Percentiles rank a stretch among this genome's conserved stretches.
phyloP scores from a whole-genome alignment of 2,888 invertebrate species.

The Apocheima hispidaria region DNA sequence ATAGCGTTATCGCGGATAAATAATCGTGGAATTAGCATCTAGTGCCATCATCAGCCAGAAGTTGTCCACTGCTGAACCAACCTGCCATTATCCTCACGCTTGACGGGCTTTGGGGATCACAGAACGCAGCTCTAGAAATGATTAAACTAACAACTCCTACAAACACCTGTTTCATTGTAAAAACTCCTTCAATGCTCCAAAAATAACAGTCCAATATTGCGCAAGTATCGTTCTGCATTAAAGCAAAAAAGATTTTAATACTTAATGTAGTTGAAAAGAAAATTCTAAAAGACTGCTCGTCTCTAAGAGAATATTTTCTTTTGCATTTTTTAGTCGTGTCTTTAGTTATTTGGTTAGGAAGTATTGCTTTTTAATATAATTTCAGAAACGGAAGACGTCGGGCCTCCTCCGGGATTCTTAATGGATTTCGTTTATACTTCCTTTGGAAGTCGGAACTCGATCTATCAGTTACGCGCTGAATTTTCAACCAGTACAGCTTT shows the following conservation, averaged over 20 bases:
- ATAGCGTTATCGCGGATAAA: too few species aligned
- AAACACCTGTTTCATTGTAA: too few species aligned
- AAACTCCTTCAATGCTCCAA: too few species aligned
- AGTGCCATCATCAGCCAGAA: too few species aligned
- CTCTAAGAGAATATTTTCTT: conserved; percentile 56
- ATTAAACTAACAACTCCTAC: too few species aligned
- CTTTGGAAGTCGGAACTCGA: conserved; percentile 53
- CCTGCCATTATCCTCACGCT: too few species aligned
- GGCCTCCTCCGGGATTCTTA: conserved; percentile 71
- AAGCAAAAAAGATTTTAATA: not conserved
- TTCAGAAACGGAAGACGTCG: conserved; percentile 78
- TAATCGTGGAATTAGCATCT: too few species aligned
- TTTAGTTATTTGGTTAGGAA: conserved; percentile 70
- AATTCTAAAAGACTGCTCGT: conserved; percentile 10
- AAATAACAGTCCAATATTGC: conserved; percentile 11
- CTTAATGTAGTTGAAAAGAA: conserved; percentile 34
- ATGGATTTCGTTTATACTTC: conserved; percentile 79
- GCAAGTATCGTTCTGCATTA: conserved; percentile 19
- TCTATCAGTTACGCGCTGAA: conserved; percentile 61
- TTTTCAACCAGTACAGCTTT: conserved; percentile 47
- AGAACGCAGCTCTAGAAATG: too few species aligned
- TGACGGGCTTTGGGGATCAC: too few species aligned
- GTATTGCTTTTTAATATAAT: conserved; percentile 83
- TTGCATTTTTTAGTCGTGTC: conserved; percentile 64
- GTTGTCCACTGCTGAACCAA: too few species aligned